Evolutionary conservation across 2,113 vertebrate genomes (phyloP).

Genomic region (Apistogramma diplotaenia): DNA sequence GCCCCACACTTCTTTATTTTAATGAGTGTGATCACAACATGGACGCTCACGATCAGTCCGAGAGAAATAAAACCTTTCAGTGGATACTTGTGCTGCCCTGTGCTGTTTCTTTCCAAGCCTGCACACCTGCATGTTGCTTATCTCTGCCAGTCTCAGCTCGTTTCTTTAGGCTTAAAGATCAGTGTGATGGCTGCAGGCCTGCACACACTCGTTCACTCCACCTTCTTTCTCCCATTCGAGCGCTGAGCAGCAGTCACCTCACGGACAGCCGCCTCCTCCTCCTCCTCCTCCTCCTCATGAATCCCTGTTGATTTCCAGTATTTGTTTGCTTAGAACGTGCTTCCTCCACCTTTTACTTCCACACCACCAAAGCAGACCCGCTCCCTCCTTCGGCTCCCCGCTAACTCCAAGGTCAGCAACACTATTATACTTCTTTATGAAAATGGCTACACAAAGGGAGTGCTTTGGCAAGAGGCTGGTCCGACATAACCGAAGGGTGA

Average conservation of each 20-base stretch:
- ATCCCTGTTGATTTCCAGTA: neutral
- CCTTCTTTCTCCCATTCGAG: neutral
- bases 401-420: slow-evolving; percentile 53
- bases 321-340: neutral
- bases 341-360: neutral
- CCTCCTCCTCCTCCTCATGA: neutral
- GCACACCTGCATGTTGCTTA: neutral
- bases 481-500: slow-evolving; percentile 33
- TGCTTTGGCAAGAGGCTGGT: slow-evolving; percentile 46
- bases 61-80: slow-evolving; percentile 60
- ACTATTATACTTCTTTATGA: slow-evolving; percentile 23
- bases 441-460: slow-evolving; percentile 35
- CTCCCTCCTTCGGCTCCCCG: slow-evolving; percentile 35
- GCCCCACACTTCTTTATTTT: neutral
- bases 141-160: no score
- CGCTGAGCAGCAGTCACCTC: neutral
- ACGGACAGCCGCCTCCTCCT: neutral
- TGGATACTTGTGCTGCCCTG: slow-evolving; percentile 37
- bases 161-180: neutral
- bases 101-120: slow-evolving; percentile 46
- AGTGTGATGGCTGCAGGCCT: slow-evolving; percentile 35
- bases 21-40: slow-evolving; percentile 36
- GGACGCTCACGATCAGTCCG: slow-evolving; percentile 38
- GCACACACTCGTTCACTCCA: slow-evolving; percentile 28
- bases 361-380: neutral